Conservation (phyloP, 2,797 vertebrate genomes). For the Acipenser oxyrinchus region DNA sequence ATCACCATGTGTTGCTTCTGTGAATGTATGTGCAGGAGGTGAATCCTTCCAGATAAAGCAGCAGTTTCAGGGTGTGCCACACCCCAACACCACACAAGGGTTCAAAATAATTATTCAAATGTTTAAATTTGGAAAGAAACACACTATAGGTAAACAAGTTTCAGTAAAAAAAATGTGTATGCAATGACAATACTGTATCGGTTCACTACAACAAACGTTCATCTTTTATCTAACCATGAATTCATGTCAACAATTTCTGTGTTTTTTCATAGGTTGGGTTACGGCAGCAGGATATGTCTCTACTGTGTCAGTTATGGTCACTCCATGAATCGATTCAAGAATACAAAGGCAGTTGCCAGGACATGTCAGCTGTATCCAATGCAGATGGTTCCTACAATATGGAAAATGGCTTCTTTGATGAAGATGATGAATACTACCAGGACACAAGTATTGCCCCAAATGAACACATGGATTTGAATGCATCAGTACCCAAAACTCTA, state of each 20-base stretch:
- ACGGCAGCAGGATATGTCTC: conserved; percentile 95
- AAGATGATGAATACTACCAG: conserved; percentile 85
- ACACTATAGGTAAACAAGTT: no score
- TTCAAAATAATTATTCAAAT: no score
- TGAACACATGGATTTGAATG: conserved; percentile 49
- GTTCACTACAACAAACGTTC: no score
- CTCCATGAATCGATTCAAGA: conserved; percentile 97
- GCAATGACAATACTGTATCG: no score
- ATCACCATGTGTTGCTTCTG: no score
- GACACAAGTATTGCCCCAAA: conserved; percentile 60
- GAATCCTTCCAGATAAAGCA: no score
- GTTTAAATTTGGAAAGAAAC: no score
- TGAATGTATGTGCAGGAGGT: no score
- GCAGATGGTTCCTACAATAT: conserved; percentile 67
- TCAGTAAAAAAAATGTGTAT: no score
- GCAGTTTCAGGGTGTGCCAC: no score
- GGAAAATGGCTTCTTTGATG: conserved; percentile 92
- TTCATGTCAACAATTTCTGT: not conserved
- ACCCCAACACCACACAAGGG: no score
- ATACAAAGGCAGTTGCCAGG: conserved; percentile 92
- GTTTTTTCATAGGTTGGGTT: conserved; percentile 72
- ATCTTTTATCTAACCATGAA: no score
- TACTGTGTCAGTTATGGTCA: conserved; percentile 95
- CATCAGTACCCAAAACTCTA: conserved; percentile 42
- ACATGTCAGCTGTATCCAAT: conserved; percentile 72